These are phyloP conservation scores for Cepphus grylle DNA, from an alignment of 2,113 vertebrate species.

Conservation along the genomic window DNA sequence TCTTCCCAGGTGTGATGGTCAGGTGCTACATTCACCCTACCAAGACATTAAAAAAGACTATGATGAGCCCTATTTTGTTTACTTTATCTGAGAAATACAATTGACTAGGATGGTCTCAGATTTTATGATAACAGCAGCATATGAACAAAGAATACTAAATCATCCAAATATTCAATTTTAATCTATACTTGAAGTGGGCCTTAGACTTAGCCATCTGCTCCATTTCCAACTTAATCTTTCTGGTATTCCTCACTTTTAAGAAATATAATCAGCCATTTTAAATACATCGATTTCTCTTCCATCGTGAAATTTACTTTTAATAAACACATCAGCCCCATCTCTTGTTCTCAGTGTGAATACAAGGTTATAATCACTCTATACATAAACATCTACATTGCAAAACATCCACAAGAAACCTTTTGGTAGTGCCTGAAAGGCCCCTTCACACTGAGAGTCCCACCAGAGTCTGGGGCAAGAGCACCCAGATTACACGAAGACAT, in stretches of 20 bases:
- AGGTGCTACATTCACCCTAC: neutral
- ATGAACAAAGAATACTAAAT: neutral
- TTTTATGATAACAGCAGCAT: neutral
- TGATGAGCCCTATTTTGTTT: neutral
- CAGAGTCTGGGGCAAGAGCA: neutral
- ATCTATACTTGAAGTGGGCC: neutral
- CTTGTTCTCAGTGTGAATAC: no score
- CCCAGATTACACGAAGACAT: no score
- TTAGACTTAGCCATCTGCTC: neutral
- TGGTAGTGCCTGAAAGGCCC: neutral
- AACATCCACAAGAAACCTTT: neutral
- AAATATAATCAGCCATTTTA: neutral
- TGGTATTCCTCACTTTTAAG: neutral
- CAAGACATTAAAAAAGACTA: neutral
- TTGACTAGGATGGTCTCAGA: neutral
- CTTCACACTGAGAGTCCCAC: neutral
- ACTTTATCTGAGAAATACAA: neutral
- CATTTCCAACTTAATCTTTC: neutral
- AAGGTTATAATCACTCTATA: neutral
- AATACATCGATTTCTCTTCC: neutral
- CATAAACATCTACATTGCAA: neutral
- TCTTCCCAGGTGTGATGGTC: neutral
- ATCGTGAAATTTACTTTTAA: neutral
- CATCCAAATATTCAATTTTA: neutral
- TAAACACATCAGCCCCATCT: neutral